phyloP scores from a whole-genome alignment of 2,797 vertebrate genomes.

The Synaphobranchus kaupii region DNA sequence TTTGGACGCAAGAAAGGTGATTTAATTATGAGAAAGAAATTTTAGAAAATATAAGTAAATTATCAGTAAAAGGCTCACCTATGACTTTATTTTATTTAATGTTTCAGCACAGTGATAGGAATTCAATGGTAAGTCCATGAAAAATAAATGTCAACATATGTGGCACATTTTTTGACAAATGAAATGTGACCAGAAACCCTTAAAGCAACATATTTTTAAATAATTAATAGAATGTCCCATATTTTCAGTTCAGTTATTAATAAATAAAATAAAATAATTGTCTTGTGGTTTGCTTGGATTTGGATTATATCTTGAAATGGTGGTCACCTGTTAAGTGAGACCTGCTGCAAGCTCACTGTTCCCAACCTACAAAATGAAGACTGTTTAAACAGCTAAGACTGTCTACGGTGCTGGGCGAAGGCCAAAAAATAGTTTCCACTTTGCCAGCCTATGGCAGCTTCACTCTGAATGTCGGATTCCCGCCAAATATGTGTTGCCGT shows the following conservation, averaged over 20 bases:
- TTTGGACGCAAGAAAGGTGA: too few relatives aligned
- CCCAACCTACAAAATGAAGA: neutral
- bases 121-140: neutral
- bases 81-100: neutral
- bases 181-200: neutral
- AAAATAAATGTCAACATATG: neutral
- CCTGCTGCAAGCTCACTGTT: neutral
- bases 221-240: neutral
- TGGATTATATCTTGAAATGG: neutral
- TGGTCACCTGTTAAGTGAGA: neutral
- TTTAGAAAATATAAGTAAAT: neutral
- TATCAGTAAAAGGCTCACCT: neutral
- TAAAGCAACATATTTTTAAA: neutral
- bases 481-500: constrained; percentile 44
- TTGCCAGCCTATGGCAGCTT: constrained; percentile 42
- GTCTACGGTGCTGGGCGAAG: neutral
- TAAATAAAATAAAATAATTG: neutral
- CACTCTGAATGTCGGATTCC: constrained; percentile 52
- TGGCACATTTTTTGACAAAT: neutral
- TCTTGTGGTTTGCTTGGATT: neutral
- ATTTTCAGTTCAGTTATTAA: neutral
- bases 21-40: too few relatives aligned
- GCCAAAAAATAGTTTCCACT: neutral
- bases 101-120: neutral
- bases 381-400: neutral